Conservation (phyloP, 2,888 invertebrate species). For the Scaptomyza cyrtandrae region DNA sequence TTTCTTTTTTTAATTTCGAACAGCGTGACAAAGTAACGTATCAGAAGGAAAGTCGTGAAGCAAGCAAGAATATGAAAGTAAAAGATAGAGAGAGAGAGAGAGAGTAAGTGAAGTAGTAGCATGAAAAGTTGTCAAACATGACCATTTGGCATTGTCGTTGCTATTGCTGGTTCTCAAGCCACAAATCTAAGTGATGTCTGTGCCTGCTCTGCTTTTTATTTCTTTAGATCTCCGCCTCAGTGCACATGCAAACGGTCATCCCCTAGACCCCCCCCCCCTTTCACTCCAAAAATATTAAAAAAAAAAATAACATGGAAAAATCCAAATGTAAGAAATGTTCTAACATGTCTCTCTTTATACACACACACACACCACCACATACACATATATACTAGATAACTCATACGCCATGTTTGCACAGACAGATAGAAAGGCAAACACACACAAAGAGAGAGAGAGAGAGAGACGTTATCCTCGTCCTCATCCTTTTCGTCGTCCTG, state of each 20-base stretch:
- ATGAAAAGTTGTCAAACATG: conserved; percentile 73
- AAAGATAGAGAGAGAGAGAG: neutral
- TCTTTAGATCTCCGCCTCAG: conserved; percentile 79
- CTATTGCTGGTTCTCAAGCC: conserved; percentile 65
- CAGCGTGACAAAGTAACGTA: conserved; percentile 68
- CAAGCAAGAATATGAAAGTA: neutral
- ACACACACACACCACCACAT: conserved; percentile 21
- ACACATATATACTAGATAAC: conserved; percentile 41
- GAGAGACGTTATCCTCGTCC: conserved; percentile 23
- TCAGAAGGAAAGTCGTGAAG: conserved; percentile 27
- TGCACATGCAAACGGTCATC: conserved; percentile 78
- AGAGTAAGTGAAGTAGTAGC: conserved; percentile 4
- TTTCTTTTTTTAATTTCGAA: conserved; percentile 63
- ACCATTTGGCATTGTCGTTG: conserved; percentile 66
- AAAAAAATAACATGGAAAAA: conserved; percentile 40
- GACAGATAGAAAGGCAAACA: conserved; percentile 23
- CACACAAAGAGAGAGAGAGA: neutral
- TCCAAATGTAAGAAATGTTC: conserved; percentile 56
- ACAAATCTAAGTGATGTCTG: conserved; percentile 69
- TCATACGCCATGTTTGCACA: conserved; percentile 58
- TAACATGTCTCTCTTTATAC: conserved; percentile 21
- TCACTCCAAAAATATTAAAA: conserved; percentile 28
- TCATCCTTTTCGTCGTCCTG: conserved; percentile 5
- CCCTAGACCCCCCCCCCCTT: conserved; percentile 10
- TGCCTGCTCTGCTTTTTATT: conserved; percentile 59